Base-by-base conservation (phyloP, 2,797 vertebrate genomes). In the Microcaecilia unicolor region DNA sequence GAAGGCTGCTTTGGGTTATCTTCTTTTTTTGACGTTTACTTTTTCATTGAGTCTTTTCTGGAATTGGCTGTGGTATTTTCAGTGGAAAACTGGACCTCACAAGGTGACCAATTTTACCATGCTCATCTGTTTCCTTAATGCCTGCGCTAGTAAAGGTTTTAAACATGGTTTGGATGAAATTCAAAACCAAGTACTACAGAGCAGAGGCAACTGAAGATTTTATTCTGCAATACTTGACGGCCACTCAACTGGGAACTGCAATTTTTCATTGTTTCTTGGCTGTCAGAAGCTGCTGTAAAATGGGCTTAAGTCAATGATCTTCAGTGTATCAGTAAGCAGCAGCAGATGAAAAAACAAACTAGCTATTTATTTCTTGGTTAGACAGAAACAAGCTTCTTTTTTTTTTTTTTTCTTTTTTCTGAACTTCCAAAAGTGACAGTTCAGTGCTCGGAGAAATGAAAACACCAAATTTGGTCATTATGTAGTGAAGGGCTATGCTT, bases 191-290 rank as follows among this genome's bases (percentile, higher is more conserved):
- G 21, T 11, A 10, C 5, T 21, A 31, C 10, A 22, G 15, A 45
- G 26, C 31, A 16, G 24, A 45, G 14, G 1, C 2, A 25, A 62
- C 55, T 61, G 33, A 9, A 33, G 32, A 30, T 26, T 28, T 44
- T 41, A 4, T 33, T 43, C 37, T 45, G 22, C 52, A 48, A 50
- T 53, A 17, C 20, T 65, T 68, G 48, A 6, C 41, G 59, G 36
- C 13, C 21, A 40, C 34, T 66, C 43, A 62, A 34, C 28, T 31
- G 25, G 31, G 20, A 48, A 48, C 61, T 47, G 12, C 18, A 47
- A 23, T 47, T 44, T 61, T 48, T 11, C 7, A 26, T 58, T 67
- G 28, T 64, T 62, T 46, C 41, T 48, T 40, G 38, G 26, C 38
- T 60, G 36, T 41, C 24, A 60, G 46, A 40, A 41, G 23, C 37